Evolutionary conservation across 1,140 invertebrate species (phyloP), one percentile per base, ranked within the genome.

Genomic region (Brachionus paranguensis): DNA sequence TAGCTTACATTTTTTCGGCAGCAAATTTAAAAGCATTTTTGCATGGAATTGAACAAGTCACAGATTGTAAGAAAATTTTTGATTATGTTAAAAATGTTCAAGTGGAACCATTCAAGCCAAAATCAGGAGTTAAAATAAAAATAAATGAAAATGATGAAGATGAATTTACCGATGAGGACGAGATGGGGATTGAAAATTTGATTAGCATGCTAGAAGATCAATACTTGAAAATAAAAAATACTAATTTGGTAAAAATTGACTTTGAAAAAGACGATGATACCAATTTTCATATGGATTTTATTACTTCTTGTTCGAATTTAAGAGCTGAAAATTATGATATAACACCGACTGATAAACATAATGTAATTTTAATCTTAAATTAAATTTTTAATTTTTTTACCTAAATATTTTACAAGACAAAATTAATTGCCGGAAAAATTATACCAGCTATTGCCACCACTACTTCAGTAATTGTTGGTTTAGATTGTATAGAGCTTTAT

Each of bases 251-350:
- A 14, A 95, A 95, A 0, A 91, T 98, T 68, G 96, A 99, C 85
- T 99, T 99, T 90, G 97, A 99, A 88, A 99, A 99, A 88, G 97
- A 99, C 88, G 96, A 99, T 89, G 97, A 99, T 87, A 92, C 91
- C 68, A 99, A 99, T 88, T 94, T 97, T 89, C 97, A 99, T 89
- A 98, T 99, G 92, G 97, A 99, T 90, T 99, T 98, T 88, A 98
- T 99, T 86, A 96, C 98, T 0, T 96, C 97, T 2, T 93, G 95
- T 8, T 98, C 96, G 0, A 99, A 99, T 91, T 90, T 98, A 29
- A 92, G 97, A 84, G 97, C 97, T 10, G 93, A 94, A 29, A 99
- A 99, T 89, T 99, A 99, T 89, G 94, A 93, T 87, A 99, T 99
- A 86, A 91, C 93, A 11, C 92, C 93, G 33, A 97, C 97, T 5